Evolutionary conservation across 2,113 vertebrate species (phyloP).

Genomic region (Onychostruthus taczanowskii): DNA sequence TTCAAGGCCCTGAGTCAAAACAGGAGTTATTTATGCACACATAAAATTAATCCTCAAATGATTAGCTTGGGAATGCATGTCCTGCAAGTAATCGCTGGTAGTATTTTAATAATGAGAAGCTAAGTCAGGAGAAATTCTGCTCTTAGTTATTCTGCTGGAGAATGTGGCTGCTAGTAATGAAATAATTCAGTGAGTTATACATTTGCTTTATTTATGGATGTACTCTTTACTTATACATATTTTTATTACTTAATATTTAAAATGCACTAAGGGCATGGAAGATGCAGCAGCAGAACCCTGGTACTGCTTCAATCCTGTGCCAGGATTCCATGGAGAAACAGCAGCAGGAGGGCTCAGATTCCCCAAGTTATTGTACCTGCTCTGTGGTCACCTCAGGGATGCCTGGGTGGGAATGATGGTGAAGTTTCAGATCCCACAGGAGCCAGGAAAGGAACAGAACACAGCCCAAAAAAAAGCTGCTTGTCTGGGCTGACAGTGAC

Average conservation of each 20-base stretch:
- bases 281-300: background rate
- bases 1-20: background rate
- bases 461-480: background rate
- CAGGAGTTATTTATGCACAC: constrained; percentile 20
- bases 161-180: constrained; percentile 49
- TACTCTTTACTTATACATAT: constrained; percentile 63
- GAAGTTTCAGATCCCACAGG: background rate
- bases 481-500: background rate
- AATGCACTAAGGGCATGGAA: background rate
- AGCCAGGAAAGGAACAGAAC: background rate
- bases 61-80: constrained; percentile 13
- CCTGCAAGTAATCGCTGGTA: background rate
- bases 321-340: background rate
- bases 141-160: constrained; percentile 32
- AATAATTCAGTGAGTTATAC: constrained; percentile 48
- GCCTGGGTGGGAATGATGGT: too few species aligned
- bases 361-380: background rate
- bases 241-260: constrained; percentile 72
- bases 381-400: background rate
- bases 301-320: background rate
- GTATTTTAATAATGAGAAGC: constrained; percentile 36
- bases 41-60: constrained; percentile 33
- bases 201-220: constrained; percentile 61
- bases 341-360: background rate
- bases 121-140: constrained; percentile 45